A percentile compares a stretch with the other conserved stretches of the same genome.
Evolutionary conservation across 1,140 invertebrate genomes (phyloP).

Genomic region (Stegodyphus dumicola): DNA sequence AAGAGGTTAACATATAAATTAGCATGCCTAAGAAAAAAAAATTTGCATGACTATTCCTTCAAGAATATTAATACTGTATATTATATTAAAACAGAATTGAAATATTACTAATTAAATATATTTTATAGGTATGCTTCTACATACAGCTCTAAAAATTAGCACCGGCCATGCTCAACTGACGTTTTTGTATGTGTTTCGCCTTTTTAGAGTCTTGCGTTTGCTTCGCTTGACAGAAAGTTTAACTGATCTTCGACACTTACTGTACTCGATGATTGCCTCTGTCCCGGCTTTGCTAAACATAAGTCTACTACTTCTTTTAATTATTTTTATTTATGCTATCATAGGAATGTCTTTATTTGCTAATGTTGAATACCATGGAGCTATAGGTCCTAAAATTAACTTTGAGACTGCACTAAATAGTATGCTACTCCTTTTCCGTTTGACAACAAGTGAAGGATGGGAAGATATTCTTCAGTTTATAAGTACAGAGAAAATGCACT

Average conservation of each 20-base stretch:
- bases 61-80: no score
- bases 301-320: slow-evolving; percentile 93
- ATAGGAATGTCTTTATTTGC: slow-evolving; percentile 99
- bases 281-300: slow-evolving; percentile 98
- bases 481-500: slow-evolving; percentile 76
- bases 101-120: neutral
- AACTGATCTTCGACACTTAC: slow-evolving; percentile 89
- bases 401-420: slow-evolving; percentile 93
- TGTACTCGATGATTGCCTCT: slow-evolving; percentile 97
- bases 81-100: no score
- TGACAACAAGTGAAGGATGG: slow-evolving; percentile 95
- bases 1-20: no score
- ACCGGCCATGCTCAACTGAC: neutral
- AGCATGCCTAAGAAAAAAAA: no score
- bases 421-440: slow-evolving; percentile 91
- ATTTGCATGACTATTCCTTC: no score
- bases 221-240: slow-evolving; percentile 90
- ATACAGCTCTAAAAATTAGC: neutral
- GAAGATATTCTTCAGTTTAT: slow-evolving; percentile 90
- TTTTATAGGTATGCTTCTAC: neutral
- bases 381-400: slow-evolving; percentile 90
- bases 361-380: slow-evolving; percentile 88
- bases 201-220: slow-evolving; percentile 93
- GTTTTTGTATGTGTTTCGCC: slow-evolving; percentile 77
- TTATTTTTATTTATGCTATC: slow-evolving; percentile 99